Percentiles rank a stretch among this genome's conserved stretches.
phyloP scores from a whole-genome alignment of 2,113 vertebrate species.

The Daphoenositta chrysoptera region DNA sequence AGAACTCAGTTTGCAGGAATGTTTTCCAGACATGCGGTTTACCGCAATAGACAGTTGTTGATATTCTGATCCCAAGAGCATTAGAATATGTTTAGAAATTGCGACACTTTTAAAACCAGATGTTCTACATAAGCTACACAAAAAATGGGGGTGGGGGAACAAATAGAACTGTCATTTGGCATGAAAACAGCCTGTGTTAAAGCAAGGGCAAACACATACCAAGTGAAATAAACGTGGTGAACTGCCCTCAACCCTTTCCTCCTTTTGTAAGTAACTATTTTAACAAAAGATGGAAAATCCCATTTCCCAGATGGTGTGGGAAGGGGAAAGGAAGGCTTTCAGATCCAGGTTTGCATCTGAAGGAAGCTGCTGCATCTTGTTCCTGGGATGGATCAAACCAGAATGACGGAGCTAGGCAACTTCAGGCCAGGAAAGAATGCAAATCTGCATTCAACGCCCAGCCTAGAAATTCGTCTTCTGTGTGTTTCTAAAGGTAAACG shows the following conservation, averaged over 20 bases:
- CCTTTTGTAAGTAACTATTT: constrained; percentile 20
- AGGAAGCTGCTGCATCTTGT: not conserved
- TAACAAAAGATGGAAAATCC: constrained; percentile 39
- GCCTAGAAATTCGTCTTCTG: not conserved
- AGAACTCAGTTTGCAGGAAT: constrained; percentile 77
- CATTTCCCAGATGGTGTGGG: constrained; percentile 13
- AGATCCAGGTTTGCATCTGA: not conserved
- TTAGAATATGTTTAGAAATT: constrained; percentile 87
- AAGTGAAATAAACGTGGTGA: constrained; percentile 41
- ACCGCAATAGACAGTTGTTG: constrained; percentile 83
- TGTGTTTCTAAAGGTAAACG: not conserved
- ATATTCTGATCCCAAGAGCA: constrained; percentile 81
- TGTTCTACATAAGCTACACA: constrained; percentile 77
- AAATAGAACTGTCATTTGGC: constrained; percentile 61
- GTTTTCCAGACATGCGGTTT: constrained; percentile 81
- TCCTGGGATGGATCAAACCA: constrained; percentile 20
- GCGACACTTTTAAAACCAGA: constrained; percentile 84
- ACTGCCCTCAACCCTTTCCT: constrained; percentile 33
- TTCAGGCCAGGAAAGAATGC: not conserved
- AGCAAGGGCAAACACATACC: constrained; percentile 40
- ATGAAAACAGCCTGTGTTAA: constrained; percentile 29
- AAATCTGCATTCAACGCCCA: not conserved
- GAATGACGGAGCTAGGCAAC: constrained; percentile 17
- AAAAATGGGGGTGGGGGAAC: constrained; percentile 31
- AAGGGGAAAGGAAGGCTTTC: constrained; percentile 5